These are phyloP conservation scores for Agonum fuliginosum DNA, from an alignment of 2,888 invertebrate species.

Conservation along the genomic window DNA sequence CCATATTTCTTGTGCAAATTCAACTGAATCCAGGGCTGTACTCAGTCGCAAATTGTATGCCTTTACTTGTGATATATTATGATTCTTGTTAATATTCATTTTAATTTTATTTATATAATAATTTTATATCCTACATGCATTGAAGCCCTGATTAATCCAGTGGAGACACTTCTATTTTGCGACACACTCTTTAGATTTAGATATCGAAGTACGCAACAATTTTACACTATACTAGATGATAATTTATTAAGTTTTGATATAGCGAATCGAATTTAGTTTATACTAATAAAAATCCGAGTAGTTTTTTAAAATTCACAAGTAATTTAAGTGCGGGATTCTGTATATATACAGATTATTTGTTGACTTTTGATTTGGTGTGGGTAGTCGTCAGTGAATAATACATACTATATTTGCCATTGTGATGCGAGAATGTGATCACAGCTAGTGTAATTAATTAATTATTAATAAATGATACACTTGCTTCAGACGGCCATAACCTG, in stretches of 20 bases:
- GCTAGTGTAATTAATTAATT: constrained; percentile 44
- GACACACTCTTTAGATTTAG: constrained; percentile 16
- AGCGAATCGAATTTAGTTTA: constrained; percentile 48
- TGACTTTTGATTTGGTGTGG: constrained; percentile 52
- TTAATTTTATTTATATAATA: not conserved
- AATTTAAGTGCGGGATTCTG: constrained; percentile 35
- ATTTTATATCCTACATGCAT: not conserved
- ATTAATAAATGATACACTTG: constrained; percentile 46
- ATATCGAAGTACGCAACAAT: constrained; percentile 40
- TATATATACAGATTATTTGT: constrained; percentile 35
- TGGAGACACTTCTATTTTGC: constrained; percentile 6
- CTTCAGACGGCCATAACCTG: constrained; percentile 58
- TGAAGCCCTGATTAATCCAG: not conserved
- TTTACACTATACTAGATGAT: constrained; percentile 35
- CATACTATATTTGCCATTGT: constrained; percentile 57
- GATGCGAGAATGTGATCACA: constrained; percentile 58
- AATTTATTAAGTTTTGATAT: constrained; percentile 50
- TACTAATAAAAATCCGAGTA: constrained; percentile 25
- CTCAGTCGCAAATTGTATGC: not conserved
- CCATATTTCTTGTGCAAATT: not conserved
- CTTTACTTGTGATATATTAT: constrained; percentile 1
- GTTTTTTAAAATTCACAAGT: constrained; percentile 42
- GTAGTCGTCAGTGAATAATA: constrained; percentile 55
- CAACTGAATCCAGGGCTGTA: not conserved
- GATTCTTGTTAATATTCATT: not conserved